Conservation (phyloP, 2,797 vertebrate genomes). For the Philypnodon macrostomus region DNA sequence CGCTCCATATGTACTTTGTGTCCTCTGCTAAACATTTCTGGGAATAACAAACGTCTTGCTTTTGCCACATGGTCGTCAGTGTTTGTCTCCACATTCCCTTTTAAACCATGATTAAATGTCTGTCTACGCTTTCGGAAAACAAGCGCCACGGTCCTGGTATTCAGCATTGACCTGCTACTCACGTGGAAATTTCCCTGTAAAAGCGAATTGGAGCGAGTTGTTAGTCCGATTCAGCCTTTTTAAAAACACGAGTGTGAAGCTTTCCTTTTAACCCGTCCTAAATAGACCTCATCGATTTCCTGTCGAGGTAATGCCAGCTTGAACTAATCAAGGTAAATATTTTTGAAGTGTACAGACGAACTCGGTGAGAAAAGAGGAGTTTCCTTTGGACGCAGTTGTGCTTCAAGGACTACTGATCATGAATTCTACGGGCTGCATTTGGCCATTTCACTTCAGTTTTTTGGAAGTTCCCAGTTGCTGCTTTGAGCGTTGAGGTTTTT, state of each 20-base stretch:
- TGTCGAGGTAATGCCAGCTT: constrained; percentile 33
- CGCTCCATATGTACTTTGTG: constrained; percentile 17
- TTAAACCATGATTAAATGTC: constrained; percentile 25
- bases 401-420: constrained; percentile 47
- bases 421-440: too few relatives aligned
- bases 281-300: constrained; percentile 31
- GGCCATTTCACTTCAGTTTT: not conserved
- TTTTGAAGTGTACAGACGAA: constrained; percentile 36
- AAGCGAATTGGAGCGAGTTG: constrained; percentile 6
- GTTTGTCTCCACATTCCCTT: constrained; percentile 30
- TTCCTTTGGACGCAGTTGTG: constrained; percentile 18
- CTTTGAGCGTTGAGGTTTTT: too few relatives aligned
- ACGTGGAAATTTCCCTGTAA: not conserved
- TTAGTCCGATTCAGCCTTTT: constrained; percentile 8
- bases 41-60: constrained; percentile 27
- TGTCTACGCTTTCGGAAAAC: constrained; percentile 6
- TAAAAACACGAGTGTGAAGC: constrained; percentile 12
- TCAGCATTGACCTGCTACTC: constrained; percentile 2
- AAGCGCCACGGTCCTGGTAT: not conserved
- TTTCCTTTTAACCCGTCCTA: constrained; percentile 14
- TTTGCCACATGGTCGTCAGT: constrained; percentile 14
- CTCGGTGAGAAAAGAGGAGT: constrained; percentile 27
- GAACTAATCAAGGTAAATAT: constrained; percentile 47
- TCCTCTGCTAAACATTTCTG: constrained; percentile 25
- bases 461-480: too few relatives aligned